These are phyloP conservation scores for Megalops atlanticus DNA, from an alignment of 2,113 vertebrate species.

Conservation along the genomic window DNA sequence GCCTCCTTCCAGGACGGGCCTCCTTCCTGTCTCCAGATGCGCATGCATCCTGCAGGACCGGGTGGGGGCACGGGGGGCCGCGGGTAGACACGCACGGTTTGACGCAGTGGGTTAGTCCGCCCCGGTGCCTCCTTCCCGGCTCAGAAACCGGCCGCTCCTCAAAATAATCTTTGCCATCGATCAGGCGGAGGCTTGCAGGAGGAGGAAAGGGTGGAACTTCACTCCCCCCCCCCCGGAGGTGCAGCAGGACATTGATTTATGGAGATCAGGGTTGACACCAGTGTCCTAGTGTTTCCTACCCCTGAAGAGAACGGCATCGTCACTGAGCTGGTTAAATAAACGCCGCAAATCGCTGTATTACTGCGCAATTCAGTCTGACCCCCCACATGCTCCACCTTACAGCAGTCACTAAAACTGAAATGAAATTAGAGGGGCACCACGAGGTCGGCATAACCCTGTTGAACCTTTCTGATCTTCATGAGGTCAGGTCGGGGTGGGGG, in stretches of 20 bases:
- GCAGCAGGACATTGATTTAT: slow-evolving; percentile 10
- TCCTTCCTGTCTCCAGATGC: no score
- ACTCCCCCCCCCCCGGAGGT: not conserved
- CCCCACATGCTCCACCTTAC: not conserved
- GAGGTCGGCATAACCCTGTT: not conserved
- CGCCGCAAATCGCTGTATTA: not conserved
- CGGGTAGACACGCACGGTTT: not conserved
- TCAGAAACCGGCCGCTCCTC: not conserved
- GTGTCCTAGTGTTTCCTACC: not conserved
- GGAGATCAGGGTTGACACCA: slow-evolving; percentile 4
- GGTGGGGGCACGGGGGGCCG: not conserved
- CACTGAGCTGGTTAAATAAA: not conserved
- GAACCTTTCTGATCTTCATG: not conserved
- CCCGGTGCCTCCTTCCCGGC: not conserved
- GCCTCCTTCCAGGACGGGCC: not conserved
- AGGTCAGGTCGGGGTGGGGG: not conserved
- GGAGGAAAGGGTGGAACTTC: not conserved
- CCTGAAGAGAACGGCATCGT: not conserved
- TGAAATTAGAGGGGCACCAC: not conserved
- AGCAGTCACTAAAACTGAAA: not conserved
- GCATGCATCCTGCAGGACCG: not conserved
- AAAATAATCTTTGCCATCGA: not conserved
- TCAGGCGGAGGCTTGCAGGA: not conserved
- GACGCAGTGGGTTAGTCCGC: not conserved
- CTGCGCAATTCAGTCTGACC: not conserved